Evolutionary conservation across 2,797 vertebrate species (phyloP), one percentile per base, ranked within the genome.

Genomic region (Tarsius wallacei): DNA sequence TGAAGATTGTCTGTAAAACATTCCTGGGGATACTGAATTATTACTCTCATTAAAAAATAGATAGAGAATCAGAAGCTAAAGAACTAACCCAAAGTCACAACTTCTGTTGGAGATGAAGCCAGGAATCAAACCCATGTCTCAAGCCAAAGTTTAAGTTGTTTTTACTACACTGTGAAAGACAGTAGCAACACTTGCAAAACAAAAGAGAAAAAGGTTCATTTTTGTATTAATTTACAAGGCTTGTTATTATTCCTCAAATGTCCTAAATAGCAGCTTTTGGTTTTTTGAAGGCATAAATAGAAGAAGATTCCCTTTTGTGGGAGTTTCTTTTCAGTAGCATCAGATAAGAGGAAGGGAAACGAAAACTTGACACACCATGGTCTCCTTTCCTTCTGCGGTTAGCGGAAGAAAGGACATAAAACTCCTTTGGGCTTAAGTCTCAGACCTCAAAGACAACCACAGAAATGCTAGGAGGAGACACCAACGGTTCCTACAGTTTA

Each of bases 331-430:
- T 68, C 49, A 55, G 36, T 4, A 55, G 19, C 6, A 0, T 73
- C 55, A 26, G 55, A 22, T 4, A 94, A 10, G 0, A 33, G 5
- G 33, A 47, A 36, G 19, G 49, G 5, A 55, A 57, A 47, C 7
- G 5, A 53, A n/a, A 57, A 13, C 24, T 10, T 28, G 26, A 2
- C 3, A 1, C 10, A 5, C 4, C 1, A 7, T 49, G 9, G 36
- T 11, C 14, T 19, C 47, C 19, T 47, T 81, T 87, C 47, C n/a
- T 24, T n/a, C 76, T 42, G 13, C 2, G 33, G 3, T 74, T 42
- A 9, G 4, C 28, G 51, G 51, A 66, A 31, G 49, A 1, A 28
- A 59, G 51, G 33, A 22, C 5, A 2, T 13, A 47, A 57, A 66
- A 0, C 55, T 28, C 49, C 68, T 76, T 66, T 53, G 21, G 7